Evolutionary conservation across 2,888 invertebrate genomes (phyloP).

Genomic region (Bhutanitis thaidina): DNA sequence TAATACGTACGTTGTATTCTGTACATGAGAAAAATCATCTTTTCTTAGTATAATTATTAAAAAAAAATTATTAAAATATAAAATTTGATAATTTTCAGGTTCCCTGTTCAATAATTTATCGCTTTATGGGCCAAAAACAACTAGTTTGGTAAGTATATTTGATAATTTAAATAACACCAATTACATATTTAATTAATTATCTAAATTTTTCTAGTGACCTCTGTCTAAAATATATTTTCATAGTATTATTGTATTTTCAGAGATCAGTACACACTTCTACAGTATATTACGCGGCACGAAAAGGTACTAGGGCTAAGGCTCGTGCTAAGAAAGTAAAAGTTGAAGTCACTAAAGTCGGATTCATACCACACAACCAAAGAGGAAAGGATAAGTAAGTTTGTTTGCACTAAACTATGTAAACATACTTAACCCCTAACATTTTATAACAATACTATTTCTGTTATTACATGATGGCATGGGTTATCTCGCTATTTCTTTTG

Average conservation of each 20-base stretch:
- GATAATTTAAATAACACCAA: not conserved
- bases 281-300: conserved; percentile 87
- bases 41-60: too few species aligned
- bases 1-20: conserved; percentile 51
- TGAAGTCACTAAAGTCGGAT: conserved; percentile 87
- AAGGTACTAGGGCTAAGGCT: conserved; percentile 89
- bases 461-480: too few species aligned
- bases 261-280: conserved; percentile 77
- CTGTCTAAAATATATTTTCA: too few species aligned
- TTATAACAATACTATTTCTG: too few species aligned
- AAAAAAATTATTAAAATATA: not conserved
- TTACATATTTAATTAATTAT: too few species aligned
- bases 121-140: conserved; percentile 44
- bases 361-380: conserved; percentile 85
- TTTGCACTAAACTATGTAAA: too few species aligned
- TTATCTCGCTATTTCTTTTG: too few species aligned
- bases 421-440: too few species aligned
- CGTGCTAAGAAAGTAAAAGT: conserved; percentile 88
- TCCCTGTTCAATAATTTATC: conserved; percentile 48
- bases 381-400: conserved; percentile 57
- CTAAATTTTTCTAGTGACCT: too few species aligned
- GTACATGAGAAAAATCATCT: too few species aligned
- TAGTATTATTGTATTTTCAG: conserved; percentile 38
- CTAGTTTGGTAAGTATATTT: conserved; percentile 47
- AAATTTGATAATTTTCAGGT: conserved; percentile 37